A percentile compares a stretch with the other conserved stretches of the same genome.
Conservation (phyloP, 2,797 vertebrate species). For the Gila robusta region DNA sequence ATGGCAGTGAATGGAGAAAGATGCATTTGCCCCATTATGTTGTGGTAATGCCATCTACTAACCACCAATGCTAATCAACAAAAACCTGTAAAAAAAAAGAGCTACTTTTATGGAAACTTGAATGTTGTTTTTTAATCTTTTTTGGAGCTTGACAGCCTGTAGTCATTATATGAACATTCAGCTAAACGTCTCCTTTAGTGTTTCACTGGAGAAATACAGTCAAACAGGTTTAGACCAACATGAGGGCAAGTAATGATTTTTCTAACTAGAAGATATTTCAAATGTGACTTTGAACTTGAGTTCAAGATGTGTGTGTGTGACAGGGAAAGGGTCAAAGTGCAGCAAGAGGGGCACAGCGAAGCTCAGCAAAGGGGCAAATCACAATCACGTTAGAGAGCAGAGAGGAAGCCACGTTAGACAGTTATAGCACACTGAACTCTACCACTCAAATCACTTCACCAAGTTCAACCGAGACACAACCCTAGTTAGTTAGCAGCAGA, state of each 20-base stretch:
- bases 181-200: slow-evolving; percentile 1
- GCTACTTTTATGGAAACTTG: neutral
- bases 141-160: slow-evolving; percentile 20
- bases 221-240: neutral
- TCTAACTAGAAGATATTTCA: slow-evolving; percentile 28
- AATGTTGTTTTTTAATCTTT: neutral
- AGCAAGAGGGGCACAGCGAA: slow-evolving; percentile 73
- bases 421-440: slow-evolving; percentile 48
- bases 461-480: neutral
- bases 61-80: neutral
- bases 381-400: slow-evolving; percentile 70
- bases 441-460: neutral
- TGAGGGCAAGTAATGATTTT: neutral
- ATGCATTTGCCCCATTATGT: neutral
- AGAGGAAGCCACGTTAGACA: slow-evolving; percentile 61
- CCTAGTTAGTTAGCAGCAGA: slow-evolving; percentile 36
- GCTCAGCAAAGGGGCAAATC: slow-evolving; percentile 72
- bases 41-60: too few species aligned
- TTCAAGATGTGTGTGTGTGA: slow-evolving; percentile 44
- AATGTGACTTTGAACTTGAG: slow-evolving; percentile 62
- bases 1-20: neutral
- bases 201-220: neutral
- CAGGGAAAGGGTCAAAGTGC: slow-evolving; percentile 63
- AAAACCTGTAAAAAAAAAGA: neutral
- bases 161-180: slow-evolving; percentile 7